phyloP scores from a whole-genome alignment of 2,888 invertebrate species.

The Hirtodrosophila trivittata region DNA sequence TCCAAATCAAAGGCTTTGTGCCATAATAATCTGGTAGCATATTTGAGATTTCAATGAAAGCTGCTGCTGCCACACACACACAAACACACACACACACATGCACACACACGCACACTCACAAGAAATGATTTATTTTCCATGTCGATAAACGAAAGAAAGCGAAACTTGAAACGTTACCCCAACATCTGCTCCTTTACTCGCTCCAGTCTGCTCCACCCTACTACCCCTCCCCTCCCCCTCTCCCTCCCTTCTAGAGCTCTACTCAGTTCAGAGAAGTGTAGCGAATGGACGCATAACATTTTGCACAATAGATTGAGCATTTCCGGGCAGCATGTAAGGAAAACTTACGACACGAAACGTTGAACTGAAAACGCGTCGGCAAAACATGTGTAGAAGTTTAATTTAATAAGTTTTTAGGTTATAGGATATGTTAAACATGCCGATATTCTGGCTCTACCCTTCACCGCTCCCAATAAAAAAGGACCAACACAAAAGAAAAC shows the following conservation, averaged over 20 bases:
- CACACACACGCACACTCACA: constrained; percentile 12
- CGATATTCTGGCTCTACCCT: constrained; percentile 29
- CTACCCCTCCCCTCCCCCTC: constrained; percentile 1
- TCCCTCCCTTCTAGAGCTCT: constrained; percentile 1
- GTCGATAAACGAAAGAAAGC: constrained; percentile 72
- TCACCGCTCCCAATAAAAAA: constrained; percentile 17
- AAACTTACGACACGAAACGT: constrained; percentile 34
- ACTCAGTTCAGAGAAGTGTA: constrained; percentile 41
- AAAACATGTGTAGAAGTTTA: constrained; percentile 78
- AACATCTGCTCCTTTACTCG: background rate
- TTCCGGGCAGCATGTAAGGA: constrained; percentile 48
- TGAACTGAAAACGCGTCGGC: constrained; percentile 31
- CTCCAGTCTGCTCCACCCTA: background rate
- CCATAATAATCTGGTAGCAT: constrained; percentile 70
- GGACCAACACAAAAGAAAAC: constrained; percentile 41
- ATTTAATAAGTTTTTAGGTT: constrained; percentile 74
- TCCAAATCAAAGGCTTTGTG: constrained; percentile 70
- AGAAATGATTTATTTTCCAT: constrained; percentile 74
- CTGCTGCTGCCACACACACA: constrained; percentile 35
- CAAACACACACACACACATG: constrained; percentile 5
- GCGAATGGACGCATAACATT: constrained; percentile 67
- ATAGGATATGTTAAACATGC: constrained; percentile 73
- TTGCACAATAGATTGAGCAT: constrained; percentile 78
- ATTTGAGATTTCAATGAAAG: constrained; percentile 74
- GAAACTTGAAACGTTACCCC: constrained; percentile 65